Conservation (phyloP, 2,797 vertebrate species). For the Phrynocephalus vlangalii region DNA sequence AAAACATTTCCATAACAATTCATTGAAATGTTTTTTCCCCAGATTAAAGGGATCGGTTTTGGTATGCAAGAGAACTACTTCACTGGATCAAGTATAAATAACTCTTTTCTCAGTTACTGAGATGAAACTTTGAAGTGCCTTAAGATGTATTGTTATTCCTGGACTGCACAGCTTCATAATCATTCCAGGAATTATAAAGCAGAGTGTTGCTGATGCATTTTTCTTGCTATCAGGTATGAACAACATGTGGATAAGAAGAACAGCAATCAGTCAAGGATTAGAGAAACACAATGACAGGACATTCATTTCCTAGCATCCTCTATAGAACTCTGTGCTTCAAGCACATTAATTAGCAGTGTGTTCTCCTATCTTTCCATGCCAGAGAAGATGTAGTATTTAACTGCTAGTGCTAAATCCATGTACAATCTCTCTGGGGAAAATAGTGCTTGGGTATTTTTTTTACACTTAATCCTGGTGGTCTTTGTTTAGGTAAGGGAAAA, state of each 20-base stretch:
- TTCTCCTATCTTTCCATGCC: conserved; percentile 10
- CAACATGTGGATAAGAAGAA: conserved; percentile 13
- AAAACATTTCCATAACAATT: neutral
- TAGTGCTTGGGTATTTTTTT: neutral
- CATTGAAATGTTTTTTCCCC: neutral
- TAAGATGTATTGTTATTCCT: conserved; percentile 33
- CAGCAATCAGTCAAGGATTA: conserved; percentile 23
- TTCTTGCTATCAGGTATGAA: conserved; percentile 31
- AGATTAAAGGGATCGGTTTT: conserved; percentile 30
- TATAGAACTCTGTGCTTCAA: conserved; percentile 1
- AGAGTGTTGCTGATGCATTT: conserved; percentile 23
- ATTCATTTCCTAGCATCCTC: neutral
- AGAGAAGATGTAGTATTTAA: conserved; percentile 8
- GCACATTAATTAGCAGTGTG: conserved; percentile 5
- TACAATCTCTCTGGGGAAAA: neutral
- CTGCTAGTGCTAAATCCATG: neutral
- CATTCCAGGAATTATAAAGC: conserved; percentile 30
- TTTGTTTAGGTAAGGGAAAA: neutral
- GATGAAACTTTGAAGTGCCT: conserved; percentile 38
- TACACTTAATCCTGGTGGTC: neutral
- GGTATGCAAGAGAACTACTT: conserved; percentile 9
- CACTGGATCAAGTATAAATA: conserved; percentile 16
- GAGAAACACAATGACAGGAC: conserved; percentile 5
- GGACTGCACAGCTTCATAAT: conserved; percentile 14
- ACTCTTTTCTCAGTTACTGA: conserved; percentile 33